Base-by-base conservation (phyloP, 2,888 invertebrate genomes). In the Heliconius sara region DNA sequence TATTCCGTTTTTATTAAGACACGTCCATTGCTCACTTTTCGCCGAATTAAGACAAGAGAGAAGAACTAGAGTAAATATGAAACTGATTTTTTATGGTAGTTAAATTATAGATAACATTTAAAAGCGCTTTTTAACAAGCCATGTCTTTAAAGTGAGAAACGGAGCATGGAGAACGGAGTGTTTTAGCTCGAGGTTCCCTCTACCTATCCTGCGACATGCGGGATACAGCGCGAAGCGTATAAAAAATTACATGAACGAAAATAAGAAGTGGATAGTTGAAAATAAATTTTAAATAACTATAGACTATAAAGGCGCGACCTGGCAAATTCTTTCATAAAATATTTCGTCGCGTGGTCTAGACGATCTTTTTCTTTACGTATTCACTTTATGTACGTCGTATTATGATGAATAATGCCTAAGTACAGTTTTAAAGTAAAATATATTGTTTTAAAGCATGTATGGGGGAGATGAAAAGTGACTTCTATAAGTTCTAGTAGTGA, bases 341-440 rank as follows among this genome's bases (percentile, higher is more conserved):
- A 79, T 79, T 79, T 78, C 57, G 63, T 73, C 22, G 47, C 68
- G 63, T 65, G 65, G 82, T 80, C 80, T 80, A 82, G 80, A 80
- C 82, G 77, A 47, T 78, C 78, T 78, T 74, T 65, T 47, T 63
- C 72, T 60, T 79, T 74, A 78, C 75, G 78, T 76, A 81, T 77
- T 72, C 66, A 73, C 73, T 47, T 70, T n/a, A 47, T 25, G 25
- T 27, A 47, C 25, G 67, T 71, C 52, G 60, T 67, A 73, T 72
- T 63, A 75, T 47, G 65, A 65, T 65, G 65, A 47, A 75, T 27
- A 65, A 66, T 34, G 66, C 12, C 19, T 43, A 47, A 75, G 65
- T 75, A 66, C 22, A 30, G 52, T 47, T 66, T 12, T 65, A 47
- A 75, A 65, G 39, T 65, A 16, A 22, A 65, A 43, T 30, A 47